Percentiles rank a stretch among this genome's conserved stretches.
Evolutionary conservation across 2,888 invertebrate genomes (phyloP).

Genomic region (Protonemura montana): DNA sequence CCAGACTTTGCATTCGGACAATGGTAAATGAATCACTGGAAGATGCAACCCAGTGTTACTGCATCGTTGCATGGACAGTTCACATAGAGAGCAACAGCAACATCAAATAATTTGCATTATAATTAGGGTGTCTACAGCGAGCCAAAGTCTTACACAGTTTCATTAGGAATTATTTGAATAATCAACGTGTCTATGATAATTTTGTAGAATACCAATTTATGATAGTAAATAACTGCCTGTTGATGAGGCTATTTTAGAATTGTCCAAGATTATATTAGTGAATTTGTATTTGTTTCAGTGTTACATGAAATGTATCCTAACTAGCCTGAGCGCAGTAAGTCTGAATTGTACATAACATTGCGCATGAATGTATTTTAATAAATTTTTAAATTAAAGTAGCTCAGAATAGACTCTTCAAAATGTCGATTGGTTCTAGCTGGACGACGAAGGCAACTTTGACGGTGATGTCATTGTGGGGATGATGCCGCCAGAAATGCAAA

Average conservation of each 20-base stretch:
- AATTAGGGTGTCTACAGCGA: too few relatives aligned
- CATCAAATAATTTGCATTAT: too few relatives aligned
- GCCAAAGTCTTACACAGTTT: neutral
- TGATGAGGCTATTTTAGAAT: too few relatives aligned
- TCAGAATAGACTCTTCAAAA: neutral
- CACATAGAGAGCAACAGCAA: too few relatives aligned
- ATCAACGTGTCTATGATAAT: neutral
- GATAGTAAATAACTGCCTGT: too few relatives aligned
- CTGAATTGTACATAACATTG: neutral
- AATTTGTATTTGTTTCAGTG: slow-evolving; percentile 50
- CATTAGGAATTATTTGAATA: neutral
- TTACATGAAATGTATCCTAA: slow-evolving; percentile 54
- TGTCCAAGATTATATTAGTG: too few relatives aligned
- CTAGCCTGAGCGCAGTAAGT: slow-evolving; percentile 52
- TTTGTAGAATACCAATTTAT: neutral
- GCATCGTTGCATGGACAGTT: too few relatives aligned
- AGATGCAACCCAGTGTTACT: too few relatives aligned
- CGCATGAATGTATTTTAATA: neutral
- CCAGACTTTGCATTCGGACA: too few relatives aligned
- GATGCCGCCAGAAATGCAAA: slow-evolving; percentile 37
- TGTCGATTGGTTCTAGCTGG: slow-evolving; percentile 17
- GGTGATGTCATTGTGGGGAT: neutral
- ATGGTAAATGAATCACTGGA: too few relatives aligned
- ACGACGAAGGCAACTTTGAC: slow-evolving; percentile 31
- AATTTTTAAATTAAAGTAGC: neutral